Evolutionary conservation across 53 echinoderm and acorn worm species (phyloP).

Genomic region (Arbacia lixula): DNA sequence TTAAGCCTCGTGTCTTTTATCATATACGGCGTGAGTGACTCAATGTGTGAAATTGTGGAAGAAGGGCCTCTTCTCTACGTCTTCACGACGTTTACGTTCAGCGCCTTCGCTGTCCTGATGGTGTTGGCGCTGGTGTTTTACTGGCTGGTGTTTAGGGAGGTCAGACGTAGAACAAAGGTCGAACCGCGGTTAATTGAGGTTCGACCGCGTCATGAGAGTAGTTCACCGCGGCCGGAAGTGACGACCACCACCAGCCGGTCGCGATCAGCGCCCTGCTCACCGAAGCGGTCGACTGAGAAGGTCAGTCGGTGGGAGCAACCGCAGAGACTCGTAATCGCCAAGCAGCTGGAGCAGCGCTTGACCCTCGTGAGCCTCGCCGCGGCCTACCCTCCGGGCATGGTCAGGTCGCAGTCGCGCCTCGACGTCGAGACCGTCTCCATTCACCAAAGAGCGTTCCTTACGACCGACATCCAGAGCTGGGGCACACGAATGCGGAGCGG

Average conservation of each 20-base stretch:
- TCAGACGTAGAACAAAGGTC: slow-evolving; percentile 58
- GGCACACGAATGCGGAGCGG: background rate
- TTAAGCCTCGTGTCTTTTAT: slow-evolving; percentile 56
- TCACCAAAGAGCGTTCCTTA: slow-evolving; percentile 34
- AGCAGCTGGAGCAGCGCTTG: slow-evolving; percentile 29
- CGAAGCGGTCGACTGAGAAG: background rate
- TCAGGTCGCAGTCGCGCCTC: background rate
- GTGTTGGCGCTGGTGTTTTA: slow-evolving; percentile 66
- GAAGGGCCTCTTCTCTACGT: slow-evolving; percentile 44
- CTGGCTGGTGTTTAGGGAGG: slow-evolving; percentile 72
- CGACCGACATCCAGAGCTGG: slow-evolving; percentile 13
- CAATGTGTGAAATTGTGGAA: slow-evolving; percentile 44
- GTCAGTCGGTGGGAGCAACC: slow-evolving; percentile 24
- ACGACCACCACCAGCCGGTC: background rate
- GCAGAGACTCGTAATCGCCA: slow-evolving; percentile 26
- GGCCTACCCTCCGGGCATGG: background rate
- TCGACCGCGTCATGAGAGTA: slow-evolving; percentile 15
- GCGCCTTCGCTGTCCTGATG: slow-evolving; percentile 67
- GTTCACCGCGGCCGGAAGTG: background rate
- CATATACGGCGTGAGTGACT: slow-evolving; percentile 27
- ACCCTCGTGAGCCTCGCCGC: slow-evolving; percentile 33
- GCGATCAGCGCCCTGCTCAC: slow-evolving; percentile 38
- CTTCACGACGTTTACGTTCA: slow-evolving; percentile 49
- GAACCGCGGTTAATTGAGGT: slow-evolving; percentile 28
- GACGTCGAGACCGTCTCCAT: slow-evolving; percentile 47